Conservation (phyloP, 2,797 vertebrate genomes). For the Mallotus villosus region DNA sequence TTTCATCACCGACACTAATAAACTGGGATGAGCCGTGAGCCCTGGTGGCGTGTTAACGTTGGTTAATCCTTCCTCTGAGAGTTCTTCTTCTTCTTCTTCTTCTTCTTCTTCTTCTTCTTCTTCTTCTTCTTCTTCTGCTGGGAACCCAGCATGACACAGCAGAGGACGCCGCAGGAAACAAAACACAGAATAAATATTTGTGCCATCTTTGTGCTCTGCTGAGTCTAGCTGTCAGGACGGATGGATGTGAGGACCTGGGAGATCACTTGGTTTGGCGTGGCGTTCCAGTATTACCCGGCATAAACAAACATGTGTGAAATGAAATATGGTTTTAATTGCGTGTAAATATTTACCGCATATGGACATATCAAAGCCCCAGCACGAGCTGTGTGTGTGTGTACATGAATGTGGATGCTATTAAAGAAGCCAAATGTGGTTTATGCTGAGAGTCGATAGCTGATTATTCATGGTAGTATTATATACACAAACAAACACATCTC, state of each 20-base stretch:
- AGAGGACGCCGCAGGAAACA: slow-evolving; percentile 63
- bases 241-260: slow-evolving; percentile 55
- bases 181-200: slow-evolving; percentile 78
- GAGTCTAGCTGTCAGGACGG: slow-evolving; percentile 70
- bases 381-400: slow-evolving; percentile 50
- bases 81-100: too few species aligned
- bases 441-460: slow-evolving; percentile 41
- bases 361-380: slow-evolving; percentile 57
- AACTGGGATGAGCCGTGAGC: slow-evolving; percentile 3
- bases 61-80: slow-evolving; percentile 43
- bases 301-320: slow-evolving; percentile 60
- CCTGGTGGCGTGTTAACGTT: slow-evolving; percentile 24
- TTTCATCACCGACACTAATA: slow-evolving; percentile 16
- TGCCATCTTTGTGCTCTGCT: slow-evolving; percentile 65
- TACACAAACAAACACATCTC: slow-evolving; percentile 60
- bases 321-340: slow-evolving; percentile 74
- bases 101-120: too few species aligned
- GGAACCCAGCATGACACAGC: slow-evolving; percentile 48
- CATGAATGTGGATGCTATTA: slow-evolving; percentile 50
- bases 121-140: slow-evolving; percentile 34
- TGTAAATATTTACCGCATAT: slow-evolving; percentile 68
- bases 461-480: slow-evolving; percentile 54
- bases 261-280: slow-evolving; percentile 37
- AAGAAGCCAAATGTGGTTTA: slow-evolving; percentile 65
- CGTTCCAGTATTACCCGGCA: slow-evolving; percentile 39